Percentiles rank a stretch among this genome's conserved stretches.
Conservation (phyloP, 2,888 invertebrate species). For the Brachyptera risi region DNA sequence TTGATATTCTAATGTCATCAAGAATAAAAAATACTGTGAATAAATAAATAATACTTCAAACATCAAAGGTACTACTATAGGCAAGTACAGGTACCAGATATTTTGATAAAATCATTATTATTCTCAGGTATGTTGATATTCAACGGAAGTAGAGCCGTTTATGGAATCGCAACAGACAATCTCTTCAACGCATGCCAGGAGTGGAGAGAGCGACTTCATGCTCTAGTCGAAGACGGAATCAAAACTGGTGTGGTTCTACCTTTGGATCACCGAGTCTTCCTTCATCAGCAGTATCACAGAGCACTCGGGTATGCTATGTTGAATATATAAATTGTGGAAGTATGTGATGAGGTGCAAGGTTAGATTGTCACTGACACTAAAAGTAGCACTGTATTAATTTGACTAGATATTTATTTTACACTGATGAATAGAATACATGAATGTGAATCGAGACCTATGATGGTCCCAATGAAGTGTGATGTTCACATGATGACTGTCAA, state of each 20-base stretch:
- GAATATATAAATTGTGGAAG: not conserved
- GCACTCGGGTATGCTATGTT: constrained; percentile 9
- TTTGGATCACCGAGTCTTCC: constrained; percentile 45
- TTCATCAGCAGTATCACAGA: not conserved
- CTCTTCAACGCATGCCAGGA: constrained; percentile 48
- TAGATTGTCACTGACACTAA: no score
- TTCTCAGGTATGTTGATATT: constrained; percentile 53
- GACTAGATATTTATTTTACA: no score
- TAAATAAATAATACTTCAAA: not conserved
- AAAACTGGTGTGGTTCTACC: constrained; percentile 52
- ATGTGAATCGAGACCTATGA: no score
- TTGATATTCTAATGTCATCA: no score
- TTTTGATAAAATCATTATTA: not conserved
- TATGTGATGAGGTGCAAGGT: not conserved
- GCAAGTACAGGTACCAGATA: not conserved
- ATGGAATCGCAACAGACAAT: constrained; percentile 56
- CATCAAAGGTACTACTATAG: not conserved
- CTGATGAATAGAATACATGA: no score
- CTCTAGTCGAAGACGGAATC: constrained; percentile 50
- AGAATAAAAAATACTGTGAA: no score
- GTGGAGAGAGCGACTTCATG: constrained; percentile 49
- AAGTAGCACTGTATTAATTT: no score
- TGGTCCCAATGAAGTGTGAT: no score
- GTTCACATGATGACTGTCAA: no score
- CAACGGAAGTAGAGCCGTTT: constrained; percentile 54